These are phyloP conservation scores for Lucilia cuprina DNA, from an alignment of 1,140 invertebrate species.

Conservation along the genomic window DNA sequence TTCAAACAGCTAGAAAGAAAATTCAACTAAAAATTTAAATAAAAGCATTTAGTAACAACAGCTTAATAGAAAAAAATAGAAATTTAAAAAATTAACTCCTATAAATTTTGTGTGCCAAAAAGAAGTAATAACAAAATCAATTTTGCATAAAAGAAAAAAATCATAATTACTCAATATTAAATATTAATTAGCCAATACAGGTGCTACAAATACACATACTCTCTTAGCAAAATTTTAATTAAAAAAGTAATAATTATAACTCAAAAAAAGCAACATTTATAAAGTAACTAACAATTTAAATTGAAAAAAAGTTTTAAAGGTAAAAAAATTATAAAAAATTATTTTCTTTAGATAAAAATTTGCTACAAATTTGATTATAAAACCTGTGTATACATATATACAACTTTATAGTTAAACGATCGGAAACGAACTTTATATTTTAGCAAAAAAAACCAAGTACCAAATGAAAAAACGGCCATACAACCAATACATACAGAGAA, in stretches of 20 bases:
- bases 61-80: neutral
- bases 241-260: too few species aligned
- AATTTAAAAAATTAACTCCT: neutral
- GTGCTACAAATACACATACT: neutral
- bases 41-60: neutral
- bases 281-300: neutral
- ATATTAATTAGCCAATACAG: neutral
- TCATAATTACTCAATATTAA: neutral
- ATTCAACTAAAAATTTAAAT: neutral
- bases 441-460: neutral
- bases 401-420: slow-evolving; percentile 4
- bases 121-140: neutral
- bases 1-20: neutral
- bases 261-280: too few species aligned
- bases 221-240: neutral
- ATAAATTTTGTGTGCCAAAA: neutral
- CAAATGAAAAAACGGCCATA: neutral
- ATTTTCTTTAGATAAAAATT: too few species aligned
- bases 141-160: neutral
- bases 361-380: neutral
- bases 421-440: slow-evolving; percentile 26
- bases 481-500: neutral
- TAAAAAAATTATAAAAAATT: slow-evolving; percentile 30
- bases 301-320: neutral
- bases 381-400: slow-evolving; percentile 1